Percentiles rank a stretch among this genome's conserved stretches.
Evolutionary conservation across 1,140 invertebrate genomes (phyloP).

Genomic region (Brachionus calyciflorus): DNA sequence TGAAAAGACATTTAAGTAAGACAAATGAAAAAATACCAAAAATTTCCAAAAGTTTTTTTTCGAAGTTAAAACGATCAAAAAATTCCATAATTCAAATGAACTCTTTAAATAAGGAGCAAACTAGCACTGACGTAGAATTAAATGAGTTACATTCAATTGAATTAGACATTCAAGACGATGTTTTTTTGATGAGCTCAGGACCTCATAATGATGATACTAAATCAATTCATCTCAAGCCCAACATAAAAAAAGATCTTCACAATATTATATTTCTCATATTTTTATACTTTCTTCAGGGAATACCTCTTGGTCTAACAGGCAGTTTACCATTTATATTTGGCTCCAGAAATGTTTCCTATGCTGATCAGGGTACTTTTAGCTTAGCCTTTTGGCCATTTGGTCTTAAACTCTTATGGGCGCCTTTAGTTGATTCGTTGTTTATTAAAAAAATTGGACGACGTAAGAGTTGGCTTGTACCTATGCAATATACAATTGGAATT

Average conservation of each 20-base stretch:
- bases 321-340: conserved; percentile 87
- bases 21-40: background rate
- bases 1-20: conserved; percentile 15
- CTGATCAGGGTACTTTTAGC: conserved; percentile 84
- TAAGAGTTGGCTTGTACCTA: conserved; percentile 94
- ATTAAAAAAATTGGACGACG: conserved; percentile 77
- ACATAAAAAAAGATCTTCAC: conserved; percentile 1
- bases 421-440: conserved; percentile 89
- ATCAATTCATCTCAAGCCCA: background rate
- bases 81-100: background rate
- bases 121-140: background rate
- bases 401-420: conserved; percentile 94
- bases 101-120: background rate
- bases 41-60: background rate
- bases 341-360: background rate
- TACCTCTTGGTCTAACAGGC: conserved; percentile 85
- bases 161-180: conserved; percentile 10
- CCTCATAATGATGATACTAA: background rate
- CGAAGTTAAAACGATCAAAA: background rate
- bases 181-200: background rate
- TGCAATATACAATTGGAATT: conserved; percentile 69
- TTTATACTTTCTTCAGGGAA: conserved; percentile 84
- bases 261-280: conserved; percentile 68
- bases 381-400: conserved; percentile 94
- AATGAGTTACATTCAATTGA: background rate